Percentiles rank a stretch among this genome's conserved stretches.
phyloP scores from a whole-genome alignment of 1,140 invertebrate genomes.

The Bemisia tabaci region DNA sequence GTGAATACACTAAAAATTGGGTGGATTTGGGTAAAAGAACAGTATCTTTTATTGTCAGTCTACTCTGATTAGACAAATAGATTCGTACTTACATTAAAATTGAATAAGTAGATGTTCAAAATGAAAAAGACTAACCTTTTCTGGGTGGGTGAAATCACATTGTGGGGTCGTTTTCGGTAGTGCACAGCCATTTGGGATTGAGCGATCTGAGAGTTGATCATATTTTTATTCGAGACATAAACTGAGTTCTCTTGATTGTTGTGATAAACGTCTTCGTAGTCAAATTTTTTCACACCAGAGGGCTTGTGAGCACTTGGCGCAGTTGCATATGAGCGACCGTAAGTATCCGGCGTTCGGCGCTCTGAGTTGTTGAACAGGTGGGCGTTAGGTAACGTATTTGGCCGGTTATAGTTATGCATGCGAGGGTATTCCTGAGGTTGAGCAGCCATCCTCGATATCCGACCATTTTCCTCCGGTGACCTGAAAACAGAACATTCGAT shows the following conservation, averaged over 20 bases:
- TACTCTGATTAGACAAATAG: too few species aligned
- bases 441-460: constrained; percentile 12
- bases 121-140: too few species aligned
- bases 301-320: constrained; percentile 26
- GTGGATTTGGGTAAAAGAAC: too few species aligned
- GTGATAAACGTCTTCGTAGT: constrained; percentile 65
- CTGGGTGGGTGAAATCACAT: background rate
- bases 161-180: background rate
- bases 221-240: background rate
- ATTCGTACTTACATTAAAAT: too few species aligned
- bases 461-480: constrained; percentile 10
- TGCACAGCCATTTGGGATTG: background rate
- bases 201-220: background rate
- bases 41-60: too few species aligned
- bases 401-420: background rate
- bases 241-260: background rate
- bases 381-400: background rate
- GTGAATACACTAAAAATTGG: too few species aligned
- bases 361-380: constrained; percentile 33
- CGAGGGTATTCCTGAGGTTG: constrained; percentile 22
- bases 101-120: too few species aligned
- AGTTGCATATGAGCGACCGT: constrained; percentile 47
- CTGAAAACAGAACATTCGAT: background rate
- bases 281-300: constrained; percentile 37
- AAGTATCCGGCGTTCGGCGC: constrained; percentile 64